Conservation (phyloP, 2,113 vertebrate genomes). For the Petrocephalus zakoni region DNA sequence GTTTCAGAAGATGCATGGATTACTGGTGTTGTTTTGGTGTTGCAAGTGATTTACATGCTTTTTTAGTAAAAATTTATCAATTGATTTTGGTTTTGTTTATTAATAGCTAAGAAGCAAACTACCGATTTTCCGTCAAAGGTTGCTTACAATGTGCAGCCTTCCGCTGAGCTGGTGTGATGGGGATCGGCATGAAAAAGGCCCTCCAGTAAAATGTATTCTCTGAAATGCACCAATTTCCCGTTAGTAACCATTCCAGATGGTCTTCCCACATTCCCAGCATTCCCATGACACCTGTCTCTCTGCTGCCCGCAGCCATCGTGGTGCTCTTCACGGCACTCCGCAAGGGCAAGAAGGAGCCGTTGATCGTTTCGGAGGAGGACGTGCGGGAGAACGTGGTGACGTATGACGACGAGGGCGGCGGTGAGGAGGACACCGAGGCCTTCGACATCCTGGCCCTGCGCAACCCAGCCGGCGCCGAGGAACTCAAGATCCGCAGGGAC, state of each 20-base stretch:
- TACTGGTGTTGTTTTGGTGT: background rate
- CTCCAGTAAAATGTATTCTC: background rate
- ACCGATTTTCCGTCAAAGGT: background rate
- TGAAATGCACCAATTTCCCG: background rate
- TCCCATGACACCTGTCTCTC: background rate
- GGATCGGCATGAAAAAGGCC: background rate
- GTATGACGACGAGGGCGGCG: conserved; percentile 91
- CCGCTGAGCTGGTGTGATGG: background rate
- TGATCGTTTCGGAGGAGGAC: conserved; percentile 81
- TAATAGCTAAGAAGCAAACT: background rate
- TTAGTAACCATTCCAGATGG: background rate
- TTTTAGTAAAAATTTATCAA: background rate
- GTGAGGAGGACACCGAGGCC: conserved; percentile 94
- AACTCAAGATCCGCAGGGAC: conserved; percentile 83
- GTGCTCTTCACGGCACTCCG: conserved; percentile 75
- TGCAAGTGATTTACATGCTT: background rate
- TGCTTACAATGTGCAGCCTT: background rate
- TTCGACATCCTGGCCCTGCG: conserved; percentile 81
- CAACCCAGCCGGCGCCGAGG: conserved; percentile 78
- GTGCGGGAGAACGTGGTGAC: conserved; percentile 81
- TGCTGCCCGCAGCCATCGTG: conserved; percentile 58
- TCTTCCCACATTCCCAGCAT: background rate
- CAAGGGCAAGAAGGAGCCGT: conserved; percentile 75
- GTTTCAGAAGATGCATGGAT: no score
- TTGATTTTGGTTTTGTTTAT: no score